Base-by-base conservation (phyloP, 2,888 invertebrate species). In the Notocelia uddmanniana region DNA sequence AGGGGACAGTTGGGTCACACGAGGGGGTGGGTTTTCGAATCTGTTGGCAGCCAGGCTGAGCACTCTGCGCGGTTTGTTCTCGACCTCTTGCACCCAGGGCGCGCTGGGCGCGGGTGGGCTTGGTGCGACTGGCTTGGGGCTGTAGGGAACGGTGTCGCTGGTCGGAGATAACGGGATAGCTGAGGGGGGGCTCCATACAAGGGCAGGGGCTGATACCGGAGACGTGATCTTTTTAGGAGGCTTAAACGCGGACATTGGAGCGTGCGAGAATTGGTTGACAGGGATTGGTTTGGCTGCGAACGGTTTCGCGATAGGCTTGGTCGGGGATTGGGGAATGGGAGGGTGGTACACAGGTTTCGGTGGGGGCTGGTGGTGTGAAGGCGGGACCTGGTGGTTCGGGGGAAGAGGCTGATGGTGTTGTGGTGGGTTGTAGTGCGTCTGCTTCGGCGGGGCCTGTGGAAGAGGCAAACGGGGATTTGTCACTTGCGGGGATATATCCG, bases 181-280 rank as follows among this genome's bases (percentile, higher is more conserved):
- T 18, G 93, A 92, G 1, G 93, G 91, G 0, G 94, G 93, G 77
- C 89, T 90, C 93, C 93, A 93, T 31, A 93, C 81, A 77, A 87
- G 87, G 0, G 89, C 80, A 1, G 88, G 86, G 11, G 89, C 86
- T 26, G 79, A 79, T 9, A 84, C 86, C 5, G 93, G 93, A 10
- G 89, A 93, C 34, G 82, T 82, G 72, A 89, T 88, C 76, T 89
- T 94, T 72, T 92, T 89, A 73, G 92, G 94, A 0, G 96, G 97
- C 76, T 96, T 95, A 81, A 97, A 97, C 3, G 96, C 96, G 11
- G 97, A 97, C 92, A 96, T 95, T 0, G 96, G 96, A 0, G 96
- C 97, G 83, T 97, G 97, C 26, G 96, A 96, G 80, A 97, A 97
- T 78, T 96, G 95, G 83, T 96, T 96, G 0, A 96, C 94, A 2